Base-by-base conservation (phyloP, 2,113 vertebrate genomes). In the Macquaria australasica region DNA sequence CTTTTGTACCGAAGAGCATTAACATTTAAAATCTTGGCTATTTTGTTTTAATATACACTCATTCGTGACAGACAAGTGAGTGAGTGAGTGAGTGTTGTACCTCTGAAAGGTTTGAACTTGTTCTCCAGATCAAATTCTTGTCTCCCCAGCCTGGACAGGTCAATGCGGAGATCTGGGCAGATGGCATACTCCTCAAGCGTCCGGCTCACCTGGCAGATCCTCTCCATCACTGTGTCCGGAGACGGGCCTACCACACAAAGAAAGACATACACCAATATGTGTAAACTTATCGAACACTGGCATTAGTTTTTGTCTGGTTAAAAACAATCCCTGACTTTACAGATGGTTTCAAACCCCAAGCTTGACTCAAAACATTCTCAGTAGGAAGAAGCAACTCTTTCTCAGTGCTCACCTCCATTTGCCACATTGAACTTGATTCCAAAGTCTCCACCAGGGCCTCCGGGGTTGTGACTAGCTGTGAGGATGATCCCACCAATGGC, bases 121-220 rank as follows among this genome's bases (percentile, higher is more conserved):
- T 99, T 99, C 95, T 99, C 98, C 89, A 99, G 91, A 93, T 99
- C 98, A 95, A 99, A 99, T 78, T 99, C 98, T 84, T 99, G 98
- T 83, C 98, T 97, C 93, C 98, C 98, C 70, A 98, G 93, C 51
- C 97, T 96, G 85, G 98, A 98, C 5, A 99, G 96, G 94, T 99
- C 98, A 31, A 99, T 97, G 91, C 92, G 96, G 76, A 99, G 96
- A 86, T 99, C 98, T 0, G 97, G 97, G 87, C 98, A 99, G 93
- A 98, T 98, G 85, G 98, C 95, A 1, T 97, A 99, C 91, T 99
- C 98, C 92, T 99, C 98, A 3, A 99, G 96, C 0, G 97, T 99
- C 94, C 97, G 97, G 94, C 98, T 99, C 89, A 99, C 98, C 93
- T 99, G 98, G 89, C 96, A 95, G 85, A 99, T 99, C 91, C 97